A percentile compares a stretch with the other conserved stretches of the same genome.
Conservation (phyloP, 2,797 vertebrate genomes). For the Hemitrygon akajei region DNA sequence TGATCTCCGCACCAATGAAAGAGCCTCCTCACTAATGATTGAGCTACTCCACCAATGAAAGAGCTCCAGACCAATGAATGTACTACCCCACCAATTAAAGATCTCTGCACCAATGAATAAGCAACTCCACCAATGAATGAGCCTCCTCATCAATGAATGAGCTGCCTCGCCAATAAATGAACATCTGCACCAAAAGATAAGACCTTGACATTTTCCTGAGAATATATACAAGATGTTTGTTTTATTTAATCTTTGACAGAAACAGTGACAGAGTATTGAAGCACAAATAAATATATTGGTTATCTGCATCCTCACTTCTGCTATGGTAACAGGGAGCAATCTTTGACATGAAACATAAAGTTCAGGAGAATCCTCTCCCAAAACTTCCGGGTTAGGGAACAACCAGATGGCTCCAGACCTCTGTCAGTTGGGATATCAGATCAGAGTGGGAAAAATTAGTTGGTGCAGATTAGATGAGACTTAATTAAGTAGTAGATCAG, state of each 20-base stretch:
- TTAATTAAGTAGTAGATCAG: background rate
- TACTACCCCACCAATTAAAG: too few species aligned
- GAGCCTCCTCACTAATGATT: too few species aligned
- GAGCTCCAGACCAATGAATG: too few species aligned
- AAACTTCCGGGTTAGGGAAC: background rate
- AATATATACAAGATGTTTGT: too few species aligned
- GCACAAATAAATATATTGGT: too few species aligned
- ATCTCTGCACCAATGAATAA: background rate
- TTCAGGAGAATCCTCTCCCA: background rate
- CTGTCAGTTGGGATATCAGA: background rate
- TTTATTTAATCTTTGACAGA: background rate
- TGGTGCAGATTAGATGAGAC: background rate
- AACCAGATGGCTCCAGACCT: background rate
- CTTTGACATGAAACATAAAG: background rate
- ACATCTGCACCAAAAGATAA: too few species aligned
- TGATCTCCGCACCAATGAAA: too few species aligned
- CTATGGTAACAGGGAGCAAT: background rate
- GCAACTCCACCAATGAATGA: too few species aligned
- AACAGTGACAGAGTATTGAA: background rate
- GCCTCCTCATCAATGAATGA: too few species aligned
- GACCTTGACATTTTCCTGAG: too few species aligned
- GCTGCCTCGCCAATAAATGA: too few species aligned
- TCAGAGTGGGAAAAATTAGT: background rate
- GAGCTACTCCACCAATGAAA: too few species aligned
- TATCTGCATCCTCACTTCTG: background rate